Base-by-base conservation (phyloP, 2,797 vertebrate genomes). In the Labroides dimidiatus region DNA sequence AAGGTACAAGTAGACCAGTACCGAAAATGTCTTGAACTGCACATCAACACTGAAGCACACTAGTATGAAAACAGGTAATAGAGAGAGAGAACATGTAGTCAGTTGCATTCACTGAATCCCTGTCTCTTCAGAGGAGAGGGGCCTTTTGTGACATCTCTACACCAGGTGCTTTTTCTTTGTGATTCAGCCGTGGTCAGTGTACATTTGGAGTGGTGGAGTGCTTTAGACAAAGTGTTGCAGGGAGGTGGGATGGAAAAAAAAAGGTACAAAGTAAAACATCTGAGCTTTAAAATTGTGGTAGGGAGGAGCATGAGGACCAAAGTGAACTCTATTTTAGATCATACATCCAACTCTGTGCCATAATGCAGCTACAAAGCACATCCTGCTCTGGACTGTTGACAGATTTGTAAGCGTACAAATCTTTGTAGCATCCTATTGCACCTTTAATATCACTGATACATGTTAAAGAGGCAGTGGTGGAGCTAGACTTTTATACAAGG, bases 321-420 rank as follows among this genome's bases (percentile, higher is more conserved):
- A 70, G 61, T 70, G 63, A 81, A 76, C 49, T 72, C 68, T 5
- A 42, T 73, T 58, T 58, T 50, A 69, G 70, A 82, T 80, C 65
- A 74, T 73, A 64, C 43, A 52, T 58, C 42, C 66, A 55, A 65
- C 64, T 69, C 44, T 6, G 69, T 63, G 64, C 77, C 69, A 33
- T 42, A 59, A 63, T 69, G 47, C 64, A 81, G 64, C 57, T 8
- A 53, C 2, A n/a, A 43, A 78, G 50, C 67, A 64, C 61, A 72
- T 68, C 61, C 74, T 77, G 45, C 33, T 50, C 45, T 43, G 77
- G 54, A 71, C 70, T 58, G 66, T 59, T 61, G 73, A 75, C 65
- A 72, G 45, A 77, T 76, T 76, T 72, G 43, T 64, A 77, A 68
- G 62, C 67, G 54, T 48, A 74, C 60, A 39, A 63, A 37, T 67